Percentiles rank a stretch among this genome's conserved stretches.
Conservation (phyloP, 2,797 vertebrate species). For the Xerus rutilus region DNA sequence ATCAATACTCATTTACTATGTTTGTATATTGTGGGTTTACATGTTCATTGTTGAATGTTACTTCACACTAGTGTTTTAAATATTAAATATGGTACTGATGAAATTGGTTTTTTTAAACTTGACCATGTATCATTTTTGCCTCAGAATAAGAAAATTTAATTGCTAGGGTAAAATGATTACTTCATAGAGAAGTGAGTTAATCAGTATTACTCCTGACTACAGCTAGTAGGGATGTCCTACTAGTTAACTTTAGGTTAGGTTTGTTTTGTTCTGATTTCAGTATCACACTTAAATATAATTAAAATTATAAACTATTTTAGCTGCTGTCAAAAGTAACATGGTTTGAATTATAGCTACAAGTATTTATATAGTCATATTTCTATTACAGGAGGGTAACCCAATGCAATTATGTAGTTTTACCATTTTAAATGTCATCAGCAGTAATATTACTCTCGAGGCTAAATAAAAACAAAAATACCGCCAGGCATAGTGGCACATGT, state of each 20-base stretch:
- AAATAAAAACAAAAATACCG: not conserved
- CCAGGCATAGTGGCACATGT: no score
- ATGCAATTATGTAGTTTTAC: not conserved
- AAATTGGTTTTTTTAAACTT: slow-evolving; percentile 27
- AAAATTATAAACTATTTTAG: slow-evolving; percentile 38
- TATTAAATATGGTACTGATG: slow-evolving; percentile 30
- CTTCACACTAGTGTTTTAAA: slow-evolving; percentile 49
- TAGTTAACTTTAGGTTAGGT: slow-evolving; percentile 56
- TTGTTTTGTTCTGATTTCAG: slow-evolving; percentile 48
- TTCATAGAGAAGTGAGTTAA: slow-evolving; percentile 56
- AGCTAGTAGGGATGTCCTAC: slow-evolving; percentile 1
- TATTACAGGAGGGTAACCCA: not conserved
- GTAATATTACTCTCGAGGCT: not conserved
- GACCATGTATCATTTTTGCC: slow-evolving; percentile 25
- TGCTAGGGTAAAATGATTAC: slow-evolving; percentile 31
- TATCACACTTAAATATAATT: slow-evolving; percentile 55
- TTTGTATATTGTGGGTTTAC: slow-evolving; percentile 29
- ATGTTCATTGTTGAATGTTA: slow-evolving; percentile 39
- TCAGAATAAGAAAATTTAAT: slow-evolving; percentile 50
- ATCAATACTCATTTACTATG: not conserved
- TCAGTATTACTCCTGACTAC: slow-evolving; percentile 52
- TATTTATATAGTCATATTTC: slow-evolving; percentile 36
- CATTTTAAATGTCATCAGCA: slow-evolving; percentile 37
- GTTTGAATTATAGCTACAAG: slow-evolving; percentile 6
- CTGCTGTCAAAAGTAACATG: slow-evolving; percentile 7